Evolutionary conservation across 2,797 vertebrate species (phyloP), one percentile per base, ranked within the genome.

Genomic region (Accipiter minullus): DNA sequence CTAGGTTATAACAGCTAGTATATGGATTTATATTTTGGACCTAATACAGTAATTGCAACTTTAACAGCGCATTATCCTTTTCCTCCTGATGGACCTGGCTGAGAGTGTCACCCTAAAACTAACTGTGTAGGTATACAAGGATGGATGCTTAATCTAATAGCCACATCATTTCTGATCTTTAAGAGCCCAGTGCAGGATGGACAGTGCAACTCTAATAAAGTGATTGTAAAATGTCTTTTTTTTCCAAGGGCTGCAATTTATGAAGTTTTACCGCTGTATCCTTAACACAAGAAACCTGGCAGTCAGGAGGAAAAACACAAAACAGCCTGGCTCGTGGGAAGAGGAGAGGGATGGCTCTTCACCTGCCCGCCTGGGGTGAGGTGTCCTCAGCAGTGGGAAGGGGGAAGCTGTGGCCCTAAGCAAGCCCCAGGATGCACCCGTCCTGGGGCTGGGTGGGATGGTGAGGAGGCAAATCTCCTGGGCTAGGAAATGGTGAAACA

Each of bases 11-110:
- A 86, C 56, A 67, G 69, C n/a, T 90, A 48, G 52, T 60, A 72
- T 36, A 63, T 13, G 36, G 63, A 77, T 95, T 89, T 91, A 75
- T 53, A 77, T 84, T 93, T 93, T 90, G 50, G 58, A 73, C 38
- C 25, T 69, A 76, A 82, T 36, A 69, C 4, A 84, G 20, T 66
- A 93, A 59, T 32, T 92, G 26, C 19, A 68, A 69, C 44, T 83
- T 67, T 48, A 86, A 64, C 68, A 62, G 25, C 38, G 6, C 52
- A 58, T 90, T 88, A 72, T 64, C 47, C 47, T 58, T 95, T 77
- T 79, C 47, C 13, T 64, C 12, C n/a, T 56, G 50, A 76, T 4
- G 5, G 71, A 71, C 38, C 20, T 79, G 31, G 22, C 79, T 84
- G 50, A 86, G 47, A 36, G 27, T 29, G 13, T 60, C 50, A 86